These are phyloP conservation scores for Drosophila mimetica DNA, from an alignment of 2,888 invertebrate genomes.

Conservation along the genomic window DNA sequence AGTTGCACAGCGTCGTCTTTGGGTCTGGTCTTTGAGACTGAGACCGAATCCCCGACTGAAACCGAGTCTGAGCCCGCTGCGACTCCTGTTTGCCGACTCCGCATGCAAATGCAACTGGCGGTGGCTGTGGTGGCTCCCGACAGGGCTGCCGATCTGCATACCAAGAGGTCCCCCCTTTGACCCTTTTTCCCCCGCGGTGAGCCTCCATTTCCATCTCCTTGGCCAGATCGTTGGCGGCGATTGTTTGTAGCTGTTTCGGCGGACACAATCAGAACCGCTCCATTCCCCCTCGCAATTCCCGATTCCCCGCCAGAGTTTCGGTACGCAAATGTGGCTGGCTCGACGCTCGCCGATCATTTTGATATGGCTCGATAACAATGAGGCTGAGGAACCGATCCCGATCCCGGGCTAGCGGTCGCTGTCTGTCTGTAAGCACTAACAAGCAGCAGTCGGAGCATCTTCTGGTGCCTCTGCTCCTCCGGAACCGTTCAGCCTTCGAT, in stretches of 20 bases:
- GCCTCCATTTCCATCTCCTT: constrained; percentile 10
- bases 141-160: constrained; percentile 74
- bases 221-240: constrained; percentile 76
- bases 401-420: constrained; percentile 62
- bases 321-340: constrained; percentile 71
- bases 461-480: constrained; percentile 36
- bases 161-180: constrained; percentile 57
- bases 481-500: constrained; percentile 64
- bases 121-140: constrained; percentile 36
- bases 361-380: constrained; percentile 81
- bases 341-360: constrained; percentile 73
- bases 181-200: background rate
- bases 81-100: constrained; percentile 53
- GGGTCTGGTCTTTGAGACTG: constrained; percentile 63
- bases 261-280: constrained; percentile 37
- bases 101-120: constrained; percentile 70
- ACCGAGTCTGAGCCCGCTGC: constrained; percentile 52
- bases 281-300: background rate
- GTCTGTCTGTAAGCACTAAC: constrained; percentile 64
- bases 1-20: constrained; percentile 67
- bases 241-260: constrained; percentile 74
- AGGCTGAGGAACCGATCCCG: constrained; percentile 45
- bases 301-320: constrained; percentile 28
- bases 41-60: constrained; percentile 34
- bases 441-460: constrained; percentile 38